Percentiles rank a stretch among this genome's conserved stretches.
Conservation (phyloP, 2,113 vertebrate species). For the Baryphthengus martii region DNA sequence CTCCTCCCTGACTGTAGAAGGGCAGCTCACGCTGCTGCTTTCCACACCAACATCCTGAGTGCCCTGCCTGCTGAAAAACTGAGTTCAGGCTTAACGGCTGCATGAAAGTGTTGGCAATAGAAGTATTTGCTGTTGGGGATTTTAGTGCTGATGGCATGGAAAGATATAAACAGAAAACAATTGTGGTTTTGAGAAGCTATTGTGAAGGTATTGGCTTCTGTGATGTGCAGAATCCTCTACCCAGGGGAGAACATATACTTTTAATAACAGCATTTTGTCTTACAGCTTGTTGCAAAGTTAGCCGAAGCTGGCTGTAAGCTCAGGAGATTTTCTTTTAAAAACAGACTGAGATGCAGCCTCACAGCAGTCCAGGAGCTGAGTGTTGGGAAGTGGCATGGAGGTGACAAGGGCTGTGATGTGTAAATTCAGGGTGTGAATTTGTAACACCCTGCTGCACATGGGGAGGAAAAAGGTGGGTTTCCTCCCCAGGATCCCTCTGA, state of each 20-base stretch:
- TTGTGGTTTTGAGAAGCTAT: not conserved
- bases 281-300: not conserved
- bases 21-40: not conserved
- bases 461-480: not conserved
- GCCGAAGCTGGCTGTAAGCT: not conserved
- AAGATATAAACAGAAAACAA: not conserved
- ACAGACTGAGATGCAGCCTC: not conserved
- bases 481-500: not conserved
- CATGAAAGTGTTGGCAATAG: not conserved
- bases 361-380: not conserved
- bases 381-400: not conserved
- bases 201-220: not conserved
- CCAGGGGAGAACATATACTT: not conserved
- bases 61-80: not conserved
- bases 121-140: not conserved
- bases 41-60: fast-evolving
- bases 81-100: not conserved
- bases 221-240: not conserved
- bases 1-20: fast-evolving
- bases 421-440: not conserved
- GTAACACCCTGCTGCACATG: fast-evolving
- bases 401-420: not conserved
- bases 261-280: not conserved
- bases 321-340: not conserved
- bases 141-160: not conserved